Base-by-base conservation (phyloP, 2,113 vertebrate species). In the Mesocricetus auratus region DNA sequence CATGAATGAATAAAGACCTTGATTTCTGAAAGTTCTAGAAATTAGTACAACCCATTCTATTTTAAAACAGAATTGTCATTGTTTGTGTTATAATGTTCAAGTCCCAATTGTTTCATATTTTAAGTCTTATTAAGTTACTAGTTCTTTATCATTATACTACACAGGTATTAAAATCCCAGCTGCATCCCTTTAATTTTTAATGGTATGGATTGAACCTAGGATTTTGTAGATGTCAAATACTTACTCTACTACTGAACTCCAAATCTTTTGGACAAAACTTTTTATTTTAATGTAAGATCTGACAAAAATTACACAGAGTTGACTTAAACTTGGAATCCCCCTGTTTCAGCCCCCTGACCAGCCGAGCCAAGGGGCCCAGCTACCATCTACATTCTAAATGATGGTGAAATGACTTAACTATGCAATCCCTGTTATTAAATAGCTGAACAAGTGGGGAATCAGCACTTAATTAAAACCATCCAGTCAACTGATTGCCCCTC, bases 1-100 rank as follows among this genome's bases (percentile, higher is more conserved):
- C 90, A 74, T 71, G 39, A 47, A 42, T 92, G 66, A 42, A 73
- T 86, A 58, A 86, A 86, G 73, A 92, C 7, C 8, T 85, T 94
- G 5, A 26, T 31, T 60, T 53, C 71, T 42, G 50, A 58, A 11
- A 90, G 62, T 60, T 86, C 5, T 7, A n/a, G 39, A 86, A 90
- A 75, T 95, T 81, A 56, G 26, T 83, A 47, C 42, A 92, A 50
- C 39, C 36, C 45, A 58, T 88, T 83, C 36, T 56, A 39, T 71
- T 95, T 53, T 88, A 77, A 75, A 75, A 78, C 42, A 60, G 79
- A 77, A 86, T 56, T 17, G 19, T 39, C 89, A 82, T 19, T 81
- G 68, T 81, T 69, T 91, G 31, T 12, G 69, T 83, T 91, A 36
- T n/a, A 47, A 56, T 47, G 24, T 91, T 47, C 42, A 53, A 50